phyloP scores from a whole-genome alignment of 1,140 invertebrate species.

The Zelostemma sp. region DNA sequence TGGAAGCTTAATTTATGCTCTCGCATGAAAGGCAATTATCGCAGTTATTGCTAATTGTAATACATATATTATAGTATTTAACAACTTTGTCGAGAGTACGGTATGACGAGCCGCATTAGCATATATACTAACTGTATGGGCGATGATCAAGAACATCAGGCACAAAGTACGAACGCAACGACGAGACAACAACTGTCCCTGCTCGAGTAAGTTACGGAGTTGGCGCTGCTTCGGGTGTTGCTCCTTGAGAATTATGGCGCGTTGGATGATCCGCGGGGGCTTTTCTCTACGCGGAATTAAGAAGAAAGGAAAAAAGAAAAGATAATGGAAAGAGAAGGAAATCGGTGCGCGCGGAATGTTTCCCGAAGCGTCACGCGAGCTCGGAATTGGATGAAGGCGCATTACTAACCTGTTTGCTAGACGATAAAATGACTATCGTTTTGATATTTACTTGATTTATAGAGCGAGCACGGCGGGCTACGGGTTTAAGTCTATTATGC shows the following conservation, averaged over 20 bases:
- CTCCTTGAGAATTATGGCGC: background rate
- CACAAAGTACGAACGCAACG: background rate
- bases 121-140: background rate
- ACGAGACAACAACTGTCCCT: background rate
- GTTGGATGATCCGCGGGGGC: background rate
- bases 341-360: constrained; percentile 30
- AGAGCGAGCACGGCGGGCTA: constrained; percentile 52
- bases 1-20: background rate
- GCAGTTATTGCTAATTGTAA: background rate
- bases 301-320: constrained; percentile 22
- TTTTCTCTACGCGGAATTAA: constrained; percentile 6
- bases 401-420: constrained; percentile 63
- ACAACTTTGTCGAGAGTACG: background rate
- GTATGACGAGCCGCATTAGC: background rate
- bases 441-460: constrained; percentile 62
- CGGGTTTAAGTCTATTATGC: constrained; percentile 24
- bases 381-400: constrained; percentile 49
- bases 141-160: background rate
- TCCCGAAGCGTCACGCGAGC: constrained; percentile 55
- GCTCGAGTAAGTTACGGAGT: background rate
- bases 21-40: background rate
- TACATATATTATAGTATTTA: background rate
- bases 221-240: background rate
- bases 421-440: constrained; percentile 61
- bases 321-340: constrained; percentile 34